Evolutionary conservation across 2,113 vertebrate genomes (phyloP).

Genomic region (Ageneiosus marmoratus): DNA sequence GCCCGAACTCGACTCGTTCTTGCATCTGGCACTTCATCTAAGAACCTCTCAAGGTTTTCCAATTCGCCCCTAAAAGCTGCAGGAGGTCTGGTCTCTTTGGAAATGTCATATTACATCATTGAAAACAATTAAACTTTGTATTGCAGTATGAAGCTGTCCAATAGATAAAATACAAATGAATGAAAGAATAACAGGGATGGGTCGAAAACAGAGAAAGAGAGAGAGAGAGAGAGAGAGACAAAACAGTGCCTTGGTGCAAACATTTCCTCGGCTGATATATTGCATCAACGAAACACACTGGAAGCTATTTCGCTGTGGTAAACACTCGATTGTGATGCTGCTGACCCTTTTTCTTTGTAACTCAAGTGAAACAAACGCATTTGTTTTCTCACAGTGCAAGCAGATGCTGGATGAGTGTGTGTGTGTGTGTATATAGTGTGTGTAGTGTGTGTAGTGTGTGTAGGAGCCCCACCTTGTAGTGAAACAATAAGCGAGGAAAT

Average conservation of each 20-base stretch:
- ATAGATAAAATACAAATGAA: conserved; percentile 8
- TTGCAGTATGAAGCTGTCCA: neutral
- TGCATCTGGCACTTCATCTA: neutral
- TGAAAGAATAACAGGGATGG: conserved; percentile 13
- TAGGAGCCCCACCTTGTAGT: conserved; percentile 47
- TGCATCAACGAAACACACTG: neutral
- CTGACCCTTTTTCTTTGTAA: conserved; percentile 50
- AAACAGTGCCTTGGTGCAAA: neutral
- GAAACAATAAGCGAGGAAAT: conserved; percentile 75
- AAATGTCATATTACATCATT: conserved; percentile 26
- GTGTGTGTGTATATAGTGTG: conserved; percentile 16
- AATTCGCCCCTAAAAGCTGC: conserved; percentile 17
- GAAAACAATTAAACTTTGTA: neutral
- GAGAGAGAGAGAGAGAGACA: neutral
- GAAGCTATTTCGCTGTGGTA: conserved; percentile 33
- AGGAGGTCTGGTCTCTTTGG: conserved; percentile 6
- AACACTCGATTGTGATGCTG: conserved; percentile 27
- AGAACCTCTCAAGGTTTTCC: conserved; percentile 27
- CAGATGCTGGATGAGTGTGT: conserved; percentile 54
- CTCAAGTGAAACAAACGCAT: conserved; percentile 48
- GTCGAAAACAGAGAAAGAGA: conserved; percentile 12
- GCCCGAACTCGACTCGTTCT: conserved; percentile 19
- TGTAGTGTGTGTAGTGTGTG: conserved; percentile 12
- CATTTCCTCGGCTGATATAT: conserved; percentile 23
- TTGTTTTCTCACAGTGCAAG: conserved; percentile 32